A percentile compares a stretch with the other conserved stretches of the same genome.
phyloP scores from a whole-genome alignment of 2,113 vertebrate species.

The Desmodus rotundus region DNA sequence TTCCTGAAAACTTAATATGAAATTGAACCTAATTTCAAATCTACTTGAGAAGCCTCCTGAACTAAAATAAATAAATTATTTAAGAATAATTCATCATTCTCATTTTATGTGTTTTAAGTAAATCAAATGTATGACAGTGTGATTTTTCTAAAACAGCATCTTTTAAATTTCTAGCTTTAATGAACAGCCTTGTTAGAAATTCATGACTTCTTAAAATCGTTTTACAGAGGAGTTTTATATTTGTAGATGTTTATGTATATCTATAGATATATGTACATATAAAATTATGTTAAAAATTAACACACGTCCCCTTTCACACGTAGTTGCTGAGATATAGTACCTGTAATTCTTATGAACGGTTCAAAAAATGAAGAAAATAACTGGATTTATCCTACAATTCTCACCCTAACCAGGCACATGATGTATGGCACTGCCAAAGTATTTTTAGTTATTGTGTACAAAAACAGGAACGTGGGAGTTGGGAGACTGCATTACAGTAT shows the following conservation, averaged over 20 bases:
- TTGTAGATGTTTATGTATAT: neutral
- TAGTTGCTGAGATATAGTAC: neutral
- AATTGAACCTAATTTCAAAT: conserved; percentile 19
- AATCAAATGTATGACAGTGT: neutral
- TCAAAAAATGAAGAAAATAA: conserved; percentile 29
- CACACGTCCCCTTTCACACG: neutral
- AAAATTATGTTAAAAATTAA: conserved; percentile 1
- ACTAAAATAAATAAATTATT: neutral
- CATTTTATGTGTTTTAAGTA: neutral
- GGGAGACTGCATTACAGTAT: neutral
- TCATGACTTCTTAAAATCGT: neutral
- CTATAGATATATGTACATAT: neutral
- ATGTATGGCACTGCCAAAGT: neutral
- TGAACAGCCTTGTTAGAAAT: conserved; percentile 7
- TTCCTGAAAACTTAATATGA: neutral
- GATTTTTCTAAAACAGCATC: neutral
- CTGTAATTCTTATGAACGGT: neutral
- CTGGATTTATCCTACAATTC: conserved; percentile 19
- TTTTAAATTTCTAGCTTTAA: conserved; percentile 32
- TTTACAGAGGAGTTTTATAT: conserved; percentile 7
- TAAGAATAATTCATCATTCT: neutral
- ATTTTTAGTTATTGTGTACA: conserved; percentile 15
- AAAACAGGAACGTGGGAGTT: neutral
- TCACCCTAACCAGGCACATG: neutral
- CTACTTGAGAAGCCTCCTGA: neutral